These are phyloP conservation scores for Andrena fulva DNA, from an alignment of 2,888 invertebrate species.

Conservation along the genomic window DNA sequence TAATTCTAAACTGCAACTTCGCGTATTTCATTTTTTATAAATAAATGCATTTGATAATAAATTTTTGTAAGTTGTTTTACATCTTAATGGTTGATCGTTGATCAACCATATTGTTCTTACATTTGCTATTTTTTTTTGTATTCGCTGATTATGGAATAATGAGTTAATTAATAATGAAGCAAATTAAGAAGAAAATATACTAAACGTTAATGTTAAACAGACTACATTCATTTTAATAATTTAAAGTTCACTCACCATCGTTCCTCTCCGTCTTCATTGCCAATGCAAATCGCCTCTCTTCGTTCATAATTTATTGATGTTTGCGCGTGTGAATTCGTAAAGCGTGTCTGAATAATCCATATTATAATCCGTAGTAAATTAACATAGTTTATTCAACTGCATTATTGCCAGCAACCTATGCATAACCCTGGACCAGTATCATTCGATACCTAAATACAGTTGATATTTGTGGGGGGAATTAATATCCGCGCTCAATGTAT, in stretches of 20 bases:
- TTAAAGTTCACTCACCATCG: neutral
- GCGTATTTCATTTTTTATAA: no score
- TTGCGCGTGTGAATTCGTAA: neutral
- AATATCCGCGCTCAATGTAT: neutral
- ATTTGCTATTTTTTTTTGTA: neutral
- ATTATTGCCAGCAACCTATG: neutral
- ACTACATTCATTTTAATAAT: neutral
- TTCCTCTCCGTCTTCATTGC: neutral
- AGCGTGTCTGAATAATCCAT: conserved; percentile 6
- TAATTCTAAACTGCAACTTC: no score
- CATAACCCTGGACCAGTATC: neutral
- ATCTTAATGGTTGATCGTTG: neutral
- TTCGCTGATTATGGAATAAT: neutral
- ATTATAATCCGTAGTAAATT: conserved; percentile 6
- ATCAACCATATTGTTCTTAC: neutral
- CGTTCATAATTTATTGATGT: conserved; percentile 4
- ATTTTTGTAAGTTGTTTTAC: neutral
- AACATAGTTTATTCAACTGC: conserved; percentile 6
- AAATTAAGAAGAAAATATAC: neutral
- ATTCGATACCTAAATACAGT: conserved; percentile 1
- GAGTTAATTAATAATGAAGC: neutral
- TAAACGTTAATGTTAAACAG: no score
- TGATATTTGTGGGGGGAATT: neutral
- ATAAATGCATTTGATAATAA: no score
- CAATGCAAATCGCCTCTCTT: neutral